phyloP scores from a whole-genome alignment of 2,797 vertebrate genomes.

The Clamator glandarius region DNA sequence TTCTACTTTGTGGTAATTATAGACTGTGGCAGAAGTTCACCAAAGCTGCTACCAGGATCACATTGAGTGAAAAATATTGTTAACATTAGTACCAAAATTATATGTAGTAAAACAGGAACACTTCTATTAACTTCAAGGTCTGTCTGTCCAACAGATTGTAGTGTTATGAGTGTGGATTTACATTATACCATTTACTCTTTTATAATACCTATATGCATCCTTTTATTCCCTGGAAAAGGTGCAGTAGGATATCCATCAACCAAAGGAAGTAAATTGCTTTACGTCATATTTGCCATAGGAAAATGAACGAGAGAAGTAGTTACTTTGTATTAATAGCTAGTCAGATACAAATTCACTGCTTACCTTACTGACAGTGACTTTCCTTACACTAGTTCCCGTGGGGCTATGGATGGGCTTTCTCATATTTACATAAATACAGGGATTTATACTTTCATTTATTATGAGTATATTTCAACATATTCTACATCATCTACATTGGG shows the following conservation, averaged over 20 bases:
- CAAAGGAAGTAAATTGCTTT: background rate
- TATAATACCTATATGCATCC: background rate
- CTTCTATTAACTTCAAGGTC: background rate
- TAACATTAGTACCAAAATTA: background rate
- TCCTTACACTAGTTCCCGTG: background rate
- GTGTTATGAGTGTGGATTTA: background rate
- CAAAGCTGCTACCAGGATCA: background rate
- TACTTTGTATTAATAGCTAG: background rate
- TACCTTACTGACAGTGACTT: background rate
- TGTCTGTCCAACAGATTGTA: background rate
- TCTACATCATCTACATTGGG: background rate
- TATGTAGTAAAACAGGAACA: background rate
- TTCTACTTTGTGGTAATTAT: background rate
- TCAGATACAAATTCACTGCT: background rate
- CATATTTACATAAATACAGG: background rate
- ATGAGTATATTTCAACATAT: background rate
- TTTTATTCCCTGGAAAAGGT: background rate
- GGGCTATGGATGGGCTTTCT: background rate
- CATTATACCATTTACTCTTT: rapidly evolving
- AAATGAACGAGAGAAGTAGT: background rate
- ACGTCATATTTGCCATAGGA: background rate
- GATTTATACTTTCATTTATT: background rate
- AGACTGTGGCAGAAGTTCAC: background rate
- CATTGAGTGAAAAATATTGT: background rate
- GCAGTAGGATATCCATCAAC: background rate